Evolutionary conservation across 2,888 invertebrate species (phyloP).

Genomic region (Epinotia brunnichana): DNA sequence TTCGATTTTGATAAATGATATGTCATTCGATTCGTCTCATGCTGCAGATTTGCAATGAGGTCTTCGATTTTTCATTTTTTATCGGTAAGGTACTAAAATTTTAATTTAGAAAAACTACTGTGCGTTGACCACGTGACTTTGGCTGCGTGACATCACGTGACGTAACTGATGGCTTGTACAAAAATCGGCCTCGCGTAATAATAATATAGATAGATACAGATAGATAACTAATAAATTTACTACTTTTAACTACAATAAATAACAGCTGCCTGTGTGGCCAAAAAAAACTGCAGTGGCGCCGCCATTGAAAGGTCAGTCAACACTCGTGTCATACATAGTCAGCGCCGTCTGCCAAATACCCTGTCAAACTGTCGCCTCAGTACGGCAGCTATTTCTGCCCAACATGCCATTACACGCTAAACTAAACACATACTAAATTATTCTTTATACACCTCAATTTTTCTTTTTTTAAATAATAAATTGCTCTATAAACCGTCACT

Average conservation of each 20-base stretch:
- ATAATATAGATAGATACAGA: no score
- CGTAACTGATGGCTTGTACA: no score
- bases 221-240: no score
- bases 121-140: no score
- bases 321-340: conserved; percentile 44
- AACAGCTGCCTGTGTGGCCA: conserved; percentile 30
- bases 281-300: conserved; percentile 45
- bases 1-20: no score
- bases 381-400: conserved; percentile 55
- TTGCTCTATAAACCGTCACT: conserved; percentile 21
- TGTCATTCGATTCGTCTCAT: no score
- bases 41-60: no score
- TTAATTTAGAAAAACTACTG: no score
- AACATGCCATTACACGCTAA: neutral
- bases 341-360: conserved; percentile 55
- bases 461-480: conserved; percentile 26
- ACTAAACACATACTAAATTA: conserved; percentile 42
- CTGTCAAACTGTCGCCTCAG: conserved; percentile 51
- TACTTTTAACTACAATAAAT: conserved; percentile 18
- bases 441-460: conserved; percentile 15
- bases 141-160: no score
- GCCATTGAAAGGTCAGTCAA: conserved; percentile 50
- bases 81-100: no score
- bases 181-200: no score
- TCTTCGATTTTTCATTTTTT: no score